These are phyloP conservation scores for Helicoverpa armigera DNA, from an alignment of 1,140 invertebrate species.

Conservation along the genomic window DNA sequence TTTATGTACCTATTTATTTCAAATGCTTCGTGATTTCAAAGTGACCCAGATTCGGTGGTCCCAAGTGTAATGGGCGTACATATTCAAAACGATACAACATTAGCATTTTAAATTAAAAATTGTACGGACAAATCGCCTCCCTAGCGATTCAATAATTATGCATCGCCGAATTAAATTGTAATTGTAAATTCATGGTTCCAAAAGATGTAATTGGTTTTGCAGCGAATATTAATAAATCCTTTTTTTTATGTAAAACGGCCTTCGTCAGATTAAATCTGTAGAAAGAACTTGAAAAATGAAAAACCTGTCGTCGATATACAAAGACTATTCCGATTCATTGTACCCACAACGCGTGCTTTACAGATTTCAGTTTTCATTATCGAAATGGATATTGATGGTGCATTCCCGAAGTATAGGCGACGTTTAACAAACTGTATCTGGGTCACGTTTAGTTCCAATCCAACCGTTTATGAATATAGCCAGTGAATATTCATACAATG, in stretches of 20 bases:
- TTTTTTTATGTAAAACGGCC: too few relatives aligned
- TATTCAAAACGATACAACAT: neutral
- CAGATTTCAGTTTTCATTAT: constrained; percentile 28
- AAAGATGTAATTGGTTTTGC: constrained; percentile 9
- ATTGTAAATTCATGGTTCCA: constrained; percentile 18
- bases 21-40: neutral
- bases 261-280: too few relatives aligned
- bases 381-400: constrained; percentile 36
- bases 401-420: constrained; percentile 15
- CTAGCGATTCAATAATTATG: constrained; percentile 10
- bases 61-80: neutral
- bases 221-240: too few relatives aligned
- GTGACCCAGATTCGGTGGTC: too few relatives aligned
- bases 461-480: constrained; percentile 34
- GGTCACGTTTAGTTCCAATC: constrained; percentile 31
- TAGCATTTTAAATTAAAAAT: constrained; percentile 36
- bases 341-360: neutral
- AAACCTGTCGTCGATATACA: too few relatives aligned
- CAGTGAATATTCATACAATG: constrained; percentile 44
- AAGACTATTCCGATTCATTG: neutral
- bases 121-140: neutral
- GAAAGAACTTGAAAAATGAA: too few relatives aligned
- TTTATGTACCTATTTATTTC: neutral
- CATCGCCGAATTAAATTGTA: neutral
- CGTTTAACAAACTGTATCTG: constrained; percentile 10